phyloP scores from a whole-genome alignment of 2,888 invertebrate genomes.

The Neoitamus cyanurus region DNA sequence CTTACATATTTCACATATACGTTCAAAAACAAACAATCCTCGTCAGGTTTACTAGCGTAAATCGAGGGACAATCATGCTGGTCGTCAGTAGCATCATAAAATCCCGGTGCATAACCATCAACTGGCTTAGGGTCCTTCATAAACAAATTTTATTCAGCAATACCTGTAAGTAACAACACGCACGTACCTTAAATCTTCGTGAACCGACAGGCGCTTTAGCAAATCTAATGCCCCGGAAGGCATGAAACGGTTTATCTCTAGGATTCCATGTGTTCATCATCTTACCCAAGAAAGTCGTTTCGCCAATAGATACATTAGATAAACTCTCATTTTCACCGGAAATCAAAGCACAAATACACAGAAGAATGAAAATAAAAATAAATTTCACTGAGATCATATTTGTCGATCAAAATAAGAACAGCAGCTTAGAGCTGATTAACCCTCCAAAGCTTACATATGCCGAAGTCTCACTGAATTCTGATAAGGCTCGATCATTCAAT shows the following conservation, averaged over 20 bases:
- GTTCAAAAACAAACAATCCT: constrained; percentile 70
- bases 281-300: neutral
- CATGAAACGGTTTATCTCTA: constrained; percentile 55
- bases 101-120: neutral
- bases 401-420: neutral
- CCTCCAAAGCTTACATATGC: too few relatives aligned
- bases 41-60: constrained; percentile 62
- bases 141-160: neutral
- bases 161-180: neutral
- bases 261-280: constrained; percentile 53
- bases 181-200: constrained; percentile 57
- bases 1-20: constrained; percentile 66
- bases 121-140: constrained; percentile 31
- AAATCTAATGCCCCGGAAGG: constrained; percentile 60
- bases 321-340: neutral
- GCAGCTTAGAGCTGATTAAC: too few relatives aligned
- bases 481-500: too few relatives aligned
- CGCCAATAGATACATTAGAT: neutral
- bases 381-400: neutral
- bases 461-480: too few relatives aligned
- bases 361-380: neutral
- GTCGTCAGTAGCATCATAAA: constrained; percentile 66
- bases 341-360: neutral
- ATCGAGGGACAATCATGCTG: constrained; percentile 68
- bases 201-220: constrained; percentile 66